Evolutionary conservation across 2,113 vertebrate genomes (phyloP).

Genomic region (Merops nubicus): DNA sequence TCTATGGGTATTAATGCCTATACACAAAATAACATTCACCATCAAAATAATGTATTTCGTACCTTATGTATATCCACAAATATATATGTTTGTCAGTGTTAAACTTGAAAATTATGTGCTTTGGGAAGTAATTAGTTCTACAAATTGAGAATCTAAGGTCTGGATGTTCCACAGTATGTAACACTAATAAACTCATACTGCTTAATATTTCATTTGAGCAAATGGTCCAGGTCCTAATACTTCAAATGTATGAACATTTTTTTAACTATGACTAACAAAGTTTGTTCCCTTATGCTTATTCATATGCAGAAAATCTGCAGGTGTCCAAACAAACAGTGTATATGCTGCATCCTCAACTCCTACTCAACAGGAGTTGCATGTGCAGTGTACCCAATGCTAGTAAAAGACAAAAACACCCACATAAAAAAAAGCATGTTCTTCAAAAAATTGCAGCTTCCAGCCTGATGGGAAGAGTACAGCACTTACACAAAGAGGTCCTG

Average conservation of each 20-base stretch:
- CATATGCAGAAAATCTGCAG: not conserved
- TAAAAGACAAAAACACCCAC: not conserved
- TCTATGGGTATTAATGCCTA: not conserved
- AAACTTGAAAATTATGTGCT: not conserved
- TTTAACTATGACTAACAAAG: not conserved
- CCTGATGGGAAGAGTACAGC: not conserved
- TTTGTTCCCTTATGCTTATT: not conserved
- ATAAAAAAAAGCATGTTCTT: not conserved
- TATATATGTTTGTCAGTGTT: fast-evolving
- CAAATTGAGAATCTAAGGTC: not conserved
- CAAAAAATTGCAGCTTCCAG: not conserved
- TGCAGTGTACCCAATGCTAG: not conserved
- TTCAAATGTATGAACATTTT: not conserved
- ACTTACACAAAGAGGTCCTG: not conserved
- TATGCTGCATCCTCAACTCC: not conserved
- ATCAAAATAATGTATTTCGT: not conserved
- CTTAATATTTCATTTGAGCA: not conserved
- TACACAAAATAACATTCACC: not conserved
- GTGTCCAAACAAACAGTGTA: not conserved
- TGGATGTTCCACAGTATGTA: not conserved
- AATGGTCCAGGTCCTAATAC: not conserved
- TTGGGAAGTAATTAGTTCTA: not conserved
- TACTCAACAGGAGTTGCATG: not conserved
- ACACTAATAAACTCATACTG: not conserved
- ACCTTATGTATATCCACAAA: too few species aligned